These are phyloP conservation scores for Hypothenemus hampei DNA, from an alignment of 1,140 invertebrate species.

Conservation along the genomic window DNA sequence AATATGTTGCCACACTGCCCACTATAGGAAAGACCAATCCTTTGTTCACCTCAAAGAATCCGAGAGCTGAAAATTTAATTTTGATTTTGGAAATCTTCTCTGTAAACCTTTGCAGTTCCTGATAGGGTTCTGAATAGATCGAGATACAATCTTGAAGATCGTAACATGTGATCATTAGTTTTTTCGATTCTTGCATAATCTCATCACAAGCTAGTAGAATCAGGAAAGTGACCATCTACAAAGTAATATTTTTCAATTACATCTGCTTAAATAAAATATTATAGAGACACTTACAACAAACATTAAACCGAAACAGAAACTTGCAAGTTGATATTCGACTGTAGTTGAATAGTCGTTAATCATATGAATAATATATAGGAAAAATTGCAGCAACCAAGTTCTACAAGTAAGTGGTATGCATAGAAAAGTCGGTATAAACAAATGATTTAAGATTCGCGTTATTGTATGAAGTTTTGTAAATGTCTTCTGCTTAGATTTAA, in stretches of 20 bases:
- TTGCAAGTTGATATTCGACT: background rate
- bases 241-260: background rate
- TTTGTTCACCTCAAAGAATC: slow-evolving; percentile 7
- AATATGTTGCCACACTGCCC: slow-evolving; percentile 14
- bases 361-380: background rate
- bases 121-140: slow-evolving; percentile 11
- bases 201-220: slow-evolving; percentile 12
- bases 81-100: slow-evolving; percentile 3
- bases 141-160: slow-evolving; percentile 12
- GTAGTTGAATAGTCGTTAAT: background rate
- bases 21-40: slow-evolving; percentile 5
- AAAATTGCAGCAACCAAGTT: background rate
- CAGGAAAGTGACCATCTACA: slow-evolving; percentile 1
- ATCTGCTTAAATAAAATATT: background rate
- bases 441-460: background rate
- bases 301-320: background rate
- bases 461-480: background rate
- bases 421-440: background rate
- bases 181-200: slow-evolving; percentile 4
- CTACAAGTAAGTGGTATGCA: background rate
- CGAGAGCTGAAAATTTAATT: slow-evolving; percentile 6
- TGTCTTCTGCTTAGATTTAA: background rate
- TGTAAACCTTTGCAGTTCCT: slow-evolving; percentile 8
- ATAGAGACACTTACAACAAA: background rate
- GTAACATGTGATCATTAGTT: slow-evolving; percentile 16